phyloP scores from a whole-genome alignment of 30 jellyfish, hydroid and myxozoan genomes.

The Aurelia sp. region DNA sequence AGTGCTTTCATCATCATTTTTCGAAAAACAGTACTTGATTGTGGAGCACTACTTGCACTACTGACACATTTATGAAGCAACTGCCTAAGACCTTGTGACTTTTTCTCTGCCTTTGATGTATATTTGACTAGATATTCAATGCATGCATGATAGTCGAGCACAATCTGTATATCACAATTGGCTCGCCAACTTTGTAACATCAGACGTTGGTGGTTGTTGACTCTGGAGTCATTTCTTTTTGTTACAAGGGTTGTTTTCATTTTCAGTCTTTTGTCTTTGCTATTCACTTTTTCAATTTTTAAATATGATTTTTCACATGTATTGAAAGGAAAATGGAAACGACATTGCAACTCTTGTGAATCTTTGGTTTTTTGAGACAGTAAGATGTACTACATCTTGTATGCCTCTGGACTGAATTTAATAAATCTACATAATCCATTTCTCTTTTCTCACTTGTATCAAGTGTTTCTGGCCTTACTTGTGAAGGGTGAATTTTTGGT shows the following conservation, averaged over 20 bases:
- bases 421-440: conserved; percentile 37
- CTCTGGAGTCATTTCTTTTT: conserved; percentile 28
- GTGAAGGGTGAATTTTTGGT: conserved; percentile 28
- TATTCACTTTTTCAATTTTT: conserved; percentile 2
- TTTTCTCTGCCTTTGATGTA: conserved; percentile 52
- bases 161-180: conserved; percentile 32
- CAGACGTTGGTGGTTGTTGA: conserved; percentile 37
- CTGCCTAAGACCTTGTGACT: neutral
- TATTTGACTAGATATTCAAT: conserved; percentile 48
- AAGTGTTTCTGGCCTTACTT: neutral
- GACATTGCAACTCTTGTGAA: conserved; percentile 22
- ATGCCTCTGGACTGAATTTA: conserved; percentile 52
- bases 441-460: neutral
- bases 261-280: conserved; percentile 26
- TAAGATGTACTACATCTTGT: conserved; percentile 31
- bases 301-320: neutral
- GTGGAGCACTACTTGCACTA: neutral
- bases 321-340: conserved; percentile 40
- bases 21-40: neutral
- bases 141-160: conserved; percentile 55
- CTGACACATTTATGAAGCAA: conserved; percentile 11
- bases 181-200: conserved; percentile 59
- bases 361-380: conserved; percentile 12
- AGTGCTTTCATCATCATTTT: conserved; percentile 9
- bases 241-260: conserved; percentile 17